These are phyloP conservation scores for Toxotes lorentzi DNA, from an alignment of 2,797 vertebrate species.

Conservation along the genomic window DNA sequence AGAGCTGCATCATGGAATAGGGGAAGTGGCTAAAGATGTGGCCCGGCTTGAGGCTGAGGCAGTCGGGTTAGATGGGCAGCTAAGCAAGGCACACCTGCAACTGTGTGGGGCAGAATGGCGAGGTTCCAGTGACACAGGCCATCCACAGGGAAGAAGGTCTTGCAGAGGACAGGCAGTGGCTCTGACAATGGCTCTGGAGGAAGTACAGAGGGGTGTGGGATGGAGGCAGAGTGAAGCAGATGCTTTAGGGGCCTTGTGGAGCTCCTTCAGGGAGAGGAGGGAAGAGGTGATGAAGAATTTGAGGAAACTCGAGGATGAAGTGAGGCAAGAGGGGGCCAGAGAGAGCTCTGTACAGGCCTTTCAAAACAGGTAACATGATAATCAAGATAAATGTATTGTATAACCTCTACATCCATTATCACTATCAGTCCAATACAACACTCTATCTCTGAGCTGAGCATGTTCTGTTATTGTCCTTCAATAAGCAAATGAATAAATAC, in stretches of 20 bases:
- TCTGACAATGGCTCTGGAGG: conserved; percentile 85
- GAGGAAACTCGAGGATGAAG: conserved; percentile 89
- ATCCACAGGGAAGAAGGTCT: conserved; percentile 87
- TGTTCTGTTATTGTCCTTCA: neutral
- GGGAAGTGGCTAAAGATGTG: conserved; percentile 82
- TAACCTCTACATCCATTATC: neutral
- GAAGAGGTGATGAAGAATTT: conserved; percentile 90
- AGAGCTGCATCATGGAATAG: conserved; percentile 86
- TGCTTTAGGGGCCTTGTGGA: conserved; percentile 86
- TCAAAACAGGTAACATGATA: conserved; percentile 91
- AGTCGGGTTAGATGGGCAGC: conserved; percentile 87
- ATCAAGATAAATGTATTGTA: neutral
- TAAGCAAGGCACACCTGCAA: conserved; percentile 92
- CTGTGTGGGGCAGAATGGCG: conserved; percentile 79
- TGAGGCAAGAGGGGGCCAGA: conserved; percentile 82
- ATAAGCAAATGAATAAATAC: neutral
- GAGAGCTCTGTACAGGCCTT: conserved; percentile 89
- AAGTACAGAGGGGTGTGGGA: conserved; percentile 88
- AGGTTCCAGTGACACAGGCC: conserved; percentile 82
- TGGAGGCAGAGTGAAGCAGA: conserved; percentile 92
- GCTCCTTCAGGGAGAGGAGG: conserved; percentile 89
- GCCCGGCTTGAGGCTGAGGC: conserved; percentile 88
- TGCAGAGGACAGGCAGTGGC: conserved; percentile 87
- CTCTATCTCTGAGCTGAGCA: neutral
- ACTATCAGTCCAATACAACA: neutral